phyloP scores from a whole-genome alignment of 2,888 invertebrate species.

The Drosophila algonquin region DNA sequence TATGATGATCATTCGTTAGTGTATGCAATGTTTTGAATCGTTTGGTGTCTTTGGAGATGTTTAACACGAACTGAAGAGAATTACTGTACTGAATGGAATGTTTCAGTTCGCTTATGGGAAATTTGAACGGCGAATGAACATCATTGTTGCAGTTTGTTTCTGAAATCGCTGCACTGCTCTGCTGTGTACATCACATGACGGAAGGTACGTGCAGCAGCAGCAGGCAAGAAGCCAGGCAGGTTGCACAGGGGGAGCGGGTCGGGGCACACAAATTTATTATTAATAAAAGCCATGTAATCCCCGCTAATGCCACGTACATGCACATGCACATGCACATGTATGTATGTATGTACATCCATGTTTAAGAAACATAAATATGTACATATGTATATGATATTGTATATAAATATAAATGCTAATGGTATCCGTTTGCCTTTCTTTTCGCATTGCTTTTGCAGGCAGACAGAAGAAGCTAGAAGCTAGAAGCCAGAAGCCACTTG shows the following conservation, averaged over 20 bases:
- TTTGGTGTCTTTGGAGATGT: too few relatives aligned
- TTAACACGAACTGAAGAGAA: too few relatives aligned
- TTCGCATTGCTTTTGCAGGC: constrained; percentile 17
- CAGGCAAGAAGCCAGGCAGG: background rate
- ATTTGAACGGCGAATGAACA: too few relatives aligned
- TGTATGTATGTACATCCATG: background rate
- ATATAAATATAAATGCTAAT: constrained; percentile 33
- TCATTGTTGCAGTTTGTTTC: background rate
- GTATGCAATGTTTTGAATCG: too few relatives aligned
- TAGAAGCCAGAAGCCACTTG: constrained; percentile 1
- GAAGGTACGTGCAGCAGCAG: background rate
- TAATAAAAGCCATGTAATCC: constrained; percentile 26
- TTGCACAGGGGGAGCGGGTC: background rate
- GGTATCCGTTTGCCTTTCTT: constrained; percentile 6
- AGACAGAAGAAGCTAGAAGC: constrained; percentile 16
- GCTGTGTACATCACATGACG: background rate
- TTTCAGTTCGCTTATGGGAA: too few relatives aligned
- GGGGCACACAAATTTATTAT: constrained; percentile 22
- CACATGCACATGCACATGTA: background rate
- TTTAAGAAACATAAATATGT: background rate
- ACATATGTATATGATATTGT: constrained; percentile 26
- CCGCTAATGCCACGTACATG: constrained; percentile 9
- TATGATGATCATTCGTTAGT: too few relatives aligned
- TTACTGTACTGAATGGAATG: too few relatives aligned
- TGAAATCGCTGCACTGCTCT: background rate